A percentile compares a stretch with the other conserved stretches of the same genome.
Conservation (phyloP, 2,113 vertebrate species). For the Poecile atricapillus region DNA sequence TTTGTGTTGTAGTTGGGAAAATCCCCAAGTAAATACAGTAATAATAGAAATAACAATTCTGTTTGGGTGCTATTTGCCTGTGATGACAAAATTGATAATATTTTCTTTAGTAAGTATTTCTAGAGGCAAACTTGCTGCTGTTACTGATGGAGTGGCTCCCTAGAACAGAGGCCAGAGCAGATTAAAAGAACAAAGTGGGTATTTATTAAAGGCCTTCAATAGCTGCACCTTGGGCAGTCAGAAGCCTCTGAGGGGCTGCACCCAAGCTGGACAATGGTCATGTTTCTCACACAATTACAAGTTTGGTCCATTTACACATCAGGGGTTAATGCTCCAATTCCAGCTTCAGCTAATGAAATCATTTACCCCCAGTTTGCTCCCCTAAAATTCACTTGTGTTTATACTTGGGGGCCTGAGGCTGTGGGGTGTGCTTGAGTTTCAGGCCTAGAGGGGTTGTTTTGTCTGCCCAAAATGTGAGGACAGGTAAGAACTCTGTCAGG, state of each 20-base stretch:
- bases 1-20: background rate
- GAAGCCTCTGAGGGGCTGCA: background rate
- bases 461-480: background rate
- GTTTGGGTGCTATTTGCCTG: background rate
- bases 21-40: background rate
- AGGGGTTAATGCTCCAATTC: background rate
- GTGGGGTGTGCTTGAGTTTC: background rate
- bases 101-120: background rate
- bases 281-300: too few species aligned
- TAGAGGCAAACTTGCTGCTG: background rate
- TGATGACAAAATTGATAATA: background rate
- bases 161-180: background rate
- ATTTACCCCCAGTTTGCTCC: too few species aligned
- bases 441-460: background rate
- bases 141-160: background rate
- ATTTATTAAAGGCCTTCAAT: background rate
- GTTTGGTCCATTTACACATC: background rate
- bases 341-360: background rate
- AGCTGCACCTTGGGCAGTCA: background rate
- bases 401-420: background rate
- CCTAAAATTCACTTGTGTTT: background rate
- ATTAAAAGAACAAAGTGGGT: background rate
- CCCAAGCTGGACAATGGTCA: background rate
- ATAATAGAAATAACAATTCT: background rate
- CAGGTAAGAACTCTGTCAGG: accelerated